phyloP scores from a whole-genome alignment of 2,797 vertebrate species.

The Eremophila alpestris region DNA sequence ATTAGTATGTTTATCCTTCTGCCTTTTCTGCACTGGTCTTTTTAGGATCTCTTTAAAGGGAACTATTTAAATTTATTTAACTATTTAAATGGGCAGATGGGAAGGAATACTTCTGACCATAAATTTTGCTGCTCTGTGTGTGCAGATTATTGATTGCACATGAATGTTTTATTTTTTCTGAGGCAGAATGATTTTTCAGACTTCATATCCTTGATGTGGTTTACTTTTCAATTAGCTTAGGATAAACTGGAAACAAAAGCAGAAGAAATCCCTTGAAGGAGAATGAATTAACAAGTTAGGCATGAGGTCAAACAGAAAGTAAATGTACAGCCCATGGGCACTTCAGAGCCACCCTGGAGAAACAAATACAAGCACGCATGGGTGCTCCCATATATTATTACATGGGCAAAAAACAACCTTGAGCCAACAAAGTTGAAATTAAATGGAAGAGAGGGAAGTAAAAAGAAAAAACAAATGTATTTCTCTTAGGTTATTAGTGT shows the following conservation, averaged over 20 bases:
- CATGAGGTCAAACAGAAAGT: slow-evolving; percentile 5
- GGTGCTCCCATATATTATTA: neutral
- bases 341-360: neutral
- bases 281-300: neutral
- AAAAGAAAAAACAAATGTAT: neutral
- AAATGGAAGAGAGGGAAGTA: neutral
- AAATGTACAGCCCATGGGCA: neutral
- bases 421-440: neutral
- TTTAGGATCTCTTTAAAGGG: neutral
- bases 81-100: neutral
- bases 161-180: neutral
- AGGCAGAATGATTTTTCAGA: neutral
- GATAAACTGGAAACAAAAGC: neutral
- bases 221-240: neutral
- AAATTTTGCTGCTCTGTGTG: neutral
- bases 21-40: neutral
- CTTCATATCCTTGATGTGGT: neutral
- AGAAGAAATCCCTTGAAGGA: neutral
- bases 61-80: too few relatives aligned
- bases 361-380: neutral
- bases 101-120: neutral
- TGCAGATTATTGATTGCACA: neutral
- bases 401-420: neutral
- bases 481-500: neutral
- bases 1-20: neutral